Conservation (phyloP, 1,140 invertebrate genomes). For the Maconellicoccus hirsutus region DNA sequence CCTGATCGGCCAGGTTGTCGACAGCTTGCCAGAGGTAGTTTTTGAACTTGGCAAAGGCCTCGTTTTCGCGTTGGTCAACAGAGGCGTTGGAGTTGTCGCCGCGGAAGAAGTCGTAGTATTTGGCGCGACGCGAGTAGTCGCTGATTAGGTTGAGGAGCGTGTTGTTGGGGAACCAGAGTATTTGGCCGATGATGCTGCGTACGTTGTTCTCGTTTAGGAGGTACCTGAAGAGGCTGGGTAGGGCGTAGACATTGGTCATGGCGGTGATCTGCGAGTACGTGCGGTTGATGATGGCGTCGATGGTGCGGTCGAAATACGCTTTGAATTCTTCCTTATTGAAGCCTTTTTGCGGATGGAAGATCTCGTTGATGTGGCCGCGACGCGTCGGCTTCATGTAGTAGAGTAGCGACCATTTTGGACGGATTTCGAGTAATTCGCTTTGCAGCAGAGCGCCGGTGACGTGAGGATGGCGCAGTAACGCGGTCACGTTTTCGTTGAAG, state of each 20-base stretch:
- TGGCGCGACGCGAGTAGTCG: not conserved
- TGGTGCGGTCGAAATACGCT: not conserved
- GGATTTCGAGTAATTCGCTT: not conserved
- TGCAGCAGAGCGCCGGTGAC: not conserved
- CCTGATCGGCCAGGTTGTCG: not conserved
- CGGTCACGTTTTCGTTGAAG: not conserved
- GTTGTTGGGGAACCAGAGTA: not conserved
- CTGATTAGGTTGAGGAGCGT: not conserved
- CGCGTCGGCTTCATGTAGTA: not conserved
- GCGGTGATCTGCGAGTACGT: not conserved
- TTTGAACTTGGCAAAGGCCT: not conserved
- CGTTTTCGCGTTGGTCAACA: not conserved
- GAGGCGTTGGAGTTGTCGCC: not conserved
- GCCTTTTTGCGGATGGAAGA: not conserved
- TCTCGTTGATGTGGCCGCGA: not conserved
- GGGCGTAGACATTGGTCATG: not conserved
- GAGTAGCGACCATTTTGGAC: not conserved
- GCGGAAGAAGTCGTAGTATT: not conserved
- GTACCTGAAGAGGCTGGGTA: not conserved
- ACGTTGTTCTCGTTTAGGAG: not conserved
- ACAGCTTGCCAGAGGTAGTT: not conserved
- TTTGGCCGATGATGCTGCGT: not conserved
- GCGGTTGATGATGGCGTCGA: not conserved
- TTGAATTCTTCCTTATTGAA: not conserved
- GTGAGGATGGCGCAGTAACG: not conserved